These are phyloP conservation scores for Diarsia mendica DNA, from an alignment of 2,888 invertebrate genomes.

Conservation along the genomic window DNA sequence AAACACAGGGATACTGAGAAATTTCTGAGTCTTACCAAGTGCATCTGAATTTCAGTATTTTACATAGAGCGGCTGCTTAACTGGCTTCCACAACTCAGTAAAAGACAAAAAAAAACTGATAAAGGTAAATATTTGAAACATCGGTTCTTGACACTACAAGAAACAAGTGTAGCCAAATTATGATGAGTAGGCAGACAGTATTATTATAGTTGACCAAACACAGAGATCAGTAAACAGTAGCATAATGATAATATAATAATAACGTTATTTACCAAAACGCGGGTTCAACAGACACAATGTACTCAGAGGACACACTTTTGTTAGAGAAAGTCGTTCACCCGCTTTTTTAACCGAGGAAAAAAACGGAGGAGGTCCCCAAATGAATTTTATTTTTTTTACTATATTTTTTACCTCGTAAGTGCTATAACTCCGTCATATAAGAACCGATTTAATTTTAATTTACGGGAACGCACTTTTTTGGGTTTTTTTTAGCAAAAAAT, in stretches of 20 bases:
- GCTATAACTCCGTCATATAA: too few relatives aligned
- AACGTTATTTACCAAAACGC: conserved; percentile 4
- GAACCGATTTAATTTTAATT: too few relatives aligned
- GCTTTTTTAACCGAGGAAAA: too few relatives aligned
- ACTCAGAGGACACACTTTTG: conserved; percentile 10
- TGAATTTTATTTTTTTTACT: too few relatives aligned
- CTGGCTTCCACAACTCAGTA: not conserved
- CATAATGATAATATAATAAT: conserved; percentile 11
- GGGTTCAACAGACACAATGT: conserved; percentile 8
- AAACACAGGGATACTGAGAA: too few relatives aligned
- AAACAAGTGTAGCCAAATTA: not conserved
- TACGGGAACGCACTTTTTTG: too few relatives aligned
- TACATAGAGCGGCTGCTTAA: too few relatives aligned
- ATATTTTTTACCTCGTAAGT: too few relatives aligned
- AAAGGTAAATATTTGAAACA: not conserved
- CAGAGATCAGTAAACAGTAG: conserved; percentile 7
- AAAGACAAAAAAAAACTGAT: not conserved
- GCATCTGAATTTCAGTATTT: not conserved
- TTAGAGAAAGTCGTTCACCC: conserved; percentile 18
- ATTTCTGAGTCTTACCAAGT: not conserved
- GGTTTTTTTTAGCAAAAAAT: too few relatives aligned
- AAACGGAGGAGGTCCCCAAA: too few relatives aligned
- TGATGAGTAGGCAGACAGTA: not conserved
- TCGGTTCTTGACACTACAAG: conserved; percentile 1
- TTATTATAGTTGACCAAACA: not conserved